Evolutionary conservation across 2,888 invertebrate genomes (phyloP).

Genomic region (Phragmatobia fuliginosa): DNA sequence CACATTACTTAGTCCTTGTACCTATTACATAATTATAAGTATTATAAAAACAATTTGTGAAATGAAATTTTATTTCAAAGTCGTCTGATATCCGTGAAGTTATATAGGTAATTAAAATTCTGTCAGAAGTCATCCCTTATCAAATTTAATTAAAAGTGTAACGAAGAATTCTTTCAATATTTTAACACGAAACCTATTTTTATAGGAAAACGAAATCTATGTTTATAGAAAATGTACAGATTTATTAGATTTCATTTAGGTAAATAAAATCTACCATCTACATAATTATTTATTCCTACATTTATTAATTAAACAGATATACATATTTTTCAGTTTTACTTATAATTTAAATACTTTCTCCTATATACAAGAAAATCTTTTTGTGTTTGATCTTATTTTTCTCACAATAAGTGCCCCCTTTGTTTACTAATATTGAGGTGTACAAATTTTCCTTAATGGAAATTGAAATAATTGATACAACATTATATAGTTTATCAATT

Average conservation of each 20-base stretch:
- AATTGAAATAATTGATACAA: not conserved
- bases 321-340: not conserved
- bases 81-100: not conserved
- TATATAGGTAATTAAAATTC: conserved; percentile 8
- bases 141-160: not conserved
- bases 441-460: not conserved
- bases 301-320: not conserved
- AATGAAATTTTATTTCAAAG: not conserved
- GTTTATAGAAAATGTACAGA: not conserved
- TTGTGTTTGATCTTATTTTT: not conserved
- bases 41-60: not conserved
- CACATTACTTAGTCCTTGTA: no score
- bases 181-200: not conserved
- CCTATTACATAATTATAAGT: not conserved
- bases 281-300: not conserved
- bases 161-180: not conserved
- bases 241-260: not conserved
- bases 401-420: not conserved
- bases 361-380: not conserved
- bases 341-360: not conserved
- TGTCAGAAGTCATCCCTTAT: not conserved
- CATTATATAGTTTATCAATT: not conserved
- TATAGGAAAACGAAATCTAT: no score
- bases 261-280: not conserved
- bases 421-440: not conserved